Conservation (phyloP, 2,113 vertebrate species). For the Syrmaticus mikado region DNA sequence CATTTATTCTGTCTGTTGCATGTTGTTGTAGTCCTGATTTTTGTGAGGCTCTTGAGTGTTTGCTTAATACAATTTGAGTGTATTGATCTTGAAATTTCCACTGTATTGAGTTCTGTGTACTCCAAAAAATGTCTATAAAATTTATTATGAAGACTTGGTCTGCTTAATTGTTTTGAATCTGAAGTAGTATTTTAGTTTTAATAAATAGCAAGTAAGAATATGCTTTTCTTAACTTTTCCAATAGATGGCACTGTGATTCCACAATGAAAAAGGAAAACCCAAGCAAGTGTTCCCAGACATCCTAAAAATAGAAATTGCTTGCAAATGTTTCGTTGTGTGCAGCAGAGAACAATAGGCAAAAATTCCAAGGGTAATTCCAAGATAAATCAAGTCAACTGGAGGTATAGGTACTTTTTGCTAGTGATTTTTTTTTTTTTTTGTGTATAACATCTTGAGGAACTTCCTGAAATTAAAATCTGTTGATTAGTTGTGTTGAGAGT, state of each 20-base stretch:
- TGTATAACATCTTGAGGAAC: background rate
- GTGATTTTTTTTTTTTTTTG: background rate
- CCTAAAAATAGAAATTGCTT: constrained; percentile 62
- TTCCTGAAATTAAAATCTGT: background rate
- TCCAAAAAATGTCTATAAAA: background rate
- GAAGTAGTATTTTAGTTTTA: background rate
- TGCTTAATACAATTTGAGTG: background rate
- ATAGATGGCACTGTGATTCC: constrained; percentile 63
- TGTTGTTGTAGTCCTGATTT: background rate
- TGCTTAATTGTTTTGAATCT: background rate
- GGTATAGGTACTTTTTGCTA: background rate
- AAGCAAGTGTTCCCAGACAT: background rate
- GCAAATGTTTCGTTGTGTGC: background rate
- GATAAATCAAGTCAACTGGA: background rate
- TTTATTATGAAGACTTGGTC: background rate
- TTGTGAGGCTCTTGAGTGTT: background rate
- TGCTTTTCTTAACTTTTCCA: background rate
- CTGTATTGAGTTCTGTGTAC: background rate
- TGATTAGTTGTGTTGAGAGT: background rate
- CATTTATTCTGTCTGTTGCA: background rate
- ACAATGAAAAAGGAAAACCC: background rate
- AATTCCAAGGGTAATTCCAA: background rate
- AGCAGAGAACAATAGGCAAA: constrained; percentile 30
- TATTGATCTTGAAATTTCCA: background rate
- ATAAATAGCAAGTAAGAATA: background rate